Evolutionary conservation across 2,113 vertebrate genomes (phyloP), one percentile per base, ranked within the genome.

Genomic region (Dasyprocta punctata): DNA sequence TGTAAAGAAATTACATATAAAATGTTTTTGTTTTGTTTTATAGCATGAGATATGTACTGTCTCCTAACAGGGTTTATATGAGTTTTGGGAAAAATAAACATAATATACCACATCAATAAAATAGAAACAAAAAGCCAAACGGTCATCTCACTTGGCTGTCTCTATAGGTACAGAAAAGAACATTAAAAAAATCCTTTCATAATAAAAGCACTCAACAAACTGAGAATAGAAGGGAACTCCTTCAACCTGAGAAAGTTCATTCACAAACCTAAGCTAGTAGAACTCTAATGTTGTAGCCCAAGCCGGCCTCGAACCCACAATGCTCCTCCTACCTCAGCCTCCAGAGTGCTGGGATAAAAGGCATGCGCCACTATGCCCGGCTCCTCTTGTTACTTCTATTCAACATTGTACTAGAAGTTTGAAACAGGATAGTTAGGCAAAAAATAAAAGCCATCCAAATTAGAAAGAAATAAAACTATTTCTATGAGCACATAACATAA

Each of bases 101-200:
- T 88, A 69, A 83, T 38, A 73, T 7, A 78, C 30, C 26, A 95
- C 20, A 75, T 83, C n/a, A 87, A 58, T 49, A 81, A 56, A 95
- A 83, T n/a, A 49, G 63, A 93, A 95, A 69, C 19, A n/a, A 85
- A 92, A 90, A 94, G 60, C 13, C 67, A 80, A 7, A n/a, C 12
- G 28, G 56, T 52, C 36, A 90, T 80, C 22, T 89, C 80, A 88
- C 7, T 49, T 69, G 28, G 24, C 71, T 20, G 67, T 54, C 67
- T 92, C 44, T 95, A 78, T 30, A 84, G 44, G 52, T 33, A 63
- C 60, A 87, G 80, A 19, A 60, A 92, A 92, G 58, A 81, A 63
- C 0, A 58, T 14, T 75, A 44, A 26, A 69, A n/a, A n/a, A 38
- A 77, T 9, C 14, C 28, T 94, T 94, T 69, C 44, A 90, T 30